Conservation (phyloP, 2,888 invertebrate species). For the Metalampra italica region DNA sequence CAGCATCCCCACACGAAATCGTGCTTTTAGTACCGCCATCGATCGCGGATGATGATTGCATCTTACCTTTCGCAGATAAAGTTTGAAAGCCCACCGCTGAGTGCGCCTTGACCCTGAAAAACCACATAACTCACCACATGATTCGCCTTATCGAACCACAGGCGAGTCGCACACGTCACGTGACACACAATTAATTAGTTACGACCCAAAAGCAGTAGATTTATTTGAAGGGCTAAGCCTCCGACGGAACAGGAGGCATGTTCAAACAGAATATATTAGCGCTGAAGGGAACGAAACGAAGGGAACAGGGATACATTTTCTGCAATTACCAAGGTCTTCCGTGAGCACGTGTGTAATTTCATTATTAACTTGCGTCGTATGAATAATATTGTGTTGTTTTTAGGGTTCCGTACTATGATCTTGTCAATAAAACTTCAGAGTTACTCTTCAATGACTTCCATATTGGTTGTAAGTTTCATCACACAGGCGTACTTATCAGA, state of each 20-base stretch:
- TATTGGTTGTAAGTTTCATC: too few relatives aligned
- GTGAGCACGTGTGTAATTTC: slow-evolving; percentile 3
- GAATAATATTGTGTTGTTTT: too few relatives aligned
- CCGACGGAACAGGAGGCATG: neutral
- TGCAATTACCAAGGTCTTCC: slow-evolving; percentile 3
- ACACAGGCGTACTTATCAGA: too few relatives aligned
- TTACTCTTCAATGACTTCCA: too few relatives aligned
- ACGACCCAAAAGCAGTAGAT: neutral
- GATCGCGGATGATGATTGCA: too few relatives aligned
- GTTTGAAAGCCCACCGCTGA: too few relatives aligned
- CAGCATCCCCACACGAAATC: too few relatives aligned
- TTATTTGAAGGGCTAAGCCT: slow-evolving; percentile 1
- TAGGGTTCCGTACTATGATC: too few relatives aligned
- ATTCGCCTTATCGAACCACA: neutral
- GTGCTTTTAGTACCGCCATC: too few relatives aligned
- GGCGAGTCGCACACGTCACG: neutral
- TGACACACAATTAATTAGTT: slow-evolving; percentile 2
- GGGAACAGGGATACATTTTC: neutral
- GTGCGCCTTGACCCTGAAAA: neutral
- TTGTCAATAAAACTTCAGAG: too few relatives aligned
- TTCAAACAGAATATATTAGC: slow-evolving; percentile 1
- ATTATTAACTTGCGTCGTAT: neutral
- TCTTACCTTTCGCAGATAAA: too few relatives aligned
- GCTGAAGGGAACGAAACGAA: neutral
- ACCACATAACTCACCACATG: neutral